Percentiles rank a stretch among this genome's conserved stretches.
These are phyloP conservation scores for Alviniconcha marisindica DNA, from an alignment of 1,140 invertebrate genomes.

Conservation along the genomic window DNA sequence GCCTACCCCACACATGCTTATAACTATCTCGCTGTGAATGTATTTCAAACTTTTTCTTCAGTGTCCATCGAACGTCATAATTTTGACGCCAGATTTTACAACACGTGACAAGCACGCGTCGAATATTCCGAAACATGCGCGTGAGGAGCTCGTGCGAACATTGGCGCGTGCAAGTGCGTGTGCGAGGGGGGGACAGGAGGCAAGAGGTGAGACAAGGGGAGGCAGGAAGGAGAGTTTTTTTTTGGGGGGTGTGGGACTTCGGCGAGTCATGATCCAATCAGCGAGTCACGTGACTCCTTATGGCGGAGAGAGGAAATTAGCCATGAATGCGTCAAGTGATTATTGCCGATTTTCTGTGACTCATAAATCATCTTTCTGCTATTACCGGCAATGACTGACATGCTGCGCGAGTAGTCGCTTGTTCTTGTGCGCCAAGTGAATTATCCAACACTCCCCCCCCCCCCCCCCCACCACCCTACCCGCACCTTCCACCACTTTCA, in stretches of 20 bases:
- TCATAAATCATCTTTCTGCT: no score
- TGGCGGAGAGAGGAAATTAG: background rate
- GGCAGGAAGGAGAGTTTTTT: background rate
- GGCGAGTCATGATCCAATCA: background rate
- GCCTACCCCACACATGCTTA: no score
- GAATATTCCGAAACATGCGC: background rate
- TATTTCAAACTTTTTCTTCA: no score
- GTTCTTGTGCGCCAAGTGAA: no score
- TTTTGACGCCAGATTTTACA: background rate
- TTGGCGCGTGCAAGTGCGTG: constrained; percentile 12
- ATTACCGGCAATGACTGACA: no score
- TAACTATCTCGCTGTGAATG: no score
- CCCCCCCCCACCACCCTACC: no score
- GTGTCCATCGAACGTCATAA: no score
- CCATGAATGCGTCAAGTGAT: background rate
- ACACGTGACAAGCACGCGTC: constrained; percentile 14
- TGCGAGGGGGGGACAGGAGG: background rate
- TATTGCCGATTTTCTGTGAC: background rate
- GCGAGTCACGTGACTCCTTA: background rate
- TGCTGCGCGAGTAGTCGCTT: no score
- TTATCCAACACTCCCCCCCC: no score
- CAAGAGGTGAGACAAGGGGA: background rate
- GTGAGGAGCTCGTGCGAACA: constrained; percentile 17
- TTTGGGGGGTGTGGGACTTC: background rate
- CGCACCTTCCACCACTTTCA: no score